These are phyloP conservation scores for Drosophila mimetica DNA, from an alignment of 2,888 invertebrate species.

Conservation along the genomic window DNA sequence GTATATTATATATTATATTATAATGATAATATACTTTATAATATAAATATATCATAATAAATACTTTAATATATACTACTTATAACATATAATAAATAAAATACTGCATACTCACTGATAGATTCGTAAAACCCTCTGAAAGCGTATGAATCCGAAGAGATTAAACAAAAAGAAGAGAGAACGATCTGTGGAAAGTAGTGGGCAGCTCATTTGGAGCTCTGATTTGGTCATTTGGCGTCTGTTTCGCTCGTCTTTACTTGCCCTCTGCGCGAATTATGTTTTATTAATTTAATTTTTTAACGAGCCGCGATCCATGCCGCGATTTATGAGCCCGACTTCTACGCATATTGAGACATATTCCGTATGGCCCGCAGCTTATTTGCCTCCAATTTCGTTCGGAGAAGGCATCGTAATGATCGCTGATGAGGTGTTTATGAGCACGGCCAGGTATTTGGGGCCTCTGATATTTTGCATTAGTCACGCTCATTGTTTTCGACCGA, in stretches of 20 bases:
- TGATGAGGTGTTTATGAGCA: constrained; percentile 75
- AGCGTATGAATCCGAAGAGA: neutral
- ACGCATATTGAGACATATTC: constrained; percentile 67
- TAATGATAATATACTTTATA: too few relatives aligned
- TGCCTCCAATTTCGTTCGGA: constrained; percentile 65
- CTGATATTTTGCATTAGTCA: constrained; percentile 74
- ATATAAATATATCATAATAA: too few relatives aligned
- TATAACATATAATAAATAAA: too few relatives aligned
- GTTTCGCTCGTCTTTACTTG: constrained; percentile 28
- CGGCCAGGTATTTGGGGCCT: constrained; percentile 18
- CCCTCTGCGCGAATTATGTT: constrained; percentile 70
- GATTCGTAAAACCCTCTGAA: neutral
- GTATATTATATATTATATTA: too few relatives aligned
- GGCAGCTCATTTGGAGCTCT: constrained; percentile 71
- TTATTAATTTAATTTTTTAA: constrained; percentile 78
- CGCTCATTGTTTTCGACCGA: constrained; percentile 52
- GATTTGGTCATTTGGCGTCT: constrained; percentile 66
- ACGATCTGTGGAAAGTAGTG: constrained; percentile 51
- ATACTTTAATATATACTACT: too few relatives aligned
- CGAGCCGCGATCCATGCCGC: constrained; percentile 67
- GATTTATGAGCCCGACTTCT: constrained; percentile 66
- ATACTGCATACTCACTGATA: neutral
- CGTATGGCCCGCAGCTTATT: constrained; percentile 16
- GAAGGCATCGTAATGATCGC: constrained; percentile 75
- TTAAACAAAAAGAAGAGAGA: neutral